Evolutionary conservation across 37 sponge, comb jelly and placozoan genomes (phyloP), one percentile per base, ranked within the genome.

Genomic region (Dysidea cf. avara): DNA sequence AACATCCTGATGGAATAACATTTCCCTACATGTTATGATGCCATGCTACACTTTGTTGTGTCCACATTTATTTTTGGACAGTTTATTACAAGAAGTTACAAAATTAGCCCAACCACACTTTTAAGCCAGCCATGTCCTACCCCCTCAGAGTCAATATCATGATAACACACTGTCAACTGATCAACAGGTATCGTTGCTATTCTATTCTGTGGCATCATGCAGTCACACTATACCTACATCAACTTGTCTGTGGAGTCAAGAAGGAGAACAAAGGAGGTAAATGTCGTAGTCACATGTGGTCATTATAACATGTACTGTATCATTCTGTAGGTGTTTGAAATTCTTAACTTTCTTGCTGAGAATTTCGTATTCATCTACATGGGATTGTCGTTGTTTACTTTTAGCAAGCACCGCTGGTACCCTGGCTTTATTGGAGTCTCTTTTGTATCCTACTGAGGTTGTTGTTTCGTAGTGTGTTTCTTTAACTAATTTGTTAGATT

Each of bases 291-390:
- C 61, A 26, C 29, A 26, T 30, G 66, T 38, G 25, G 66, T 64
- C 5, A 64, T 38, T 32, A 25, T 64, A 7, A 7, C 12, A 69
- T 57, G 25, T 17, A 21, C 6, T 69, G 12, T 35, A 40, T 13
- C 21, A 39, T 85, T 72, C 43, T 75, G 18, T 57, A 87, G 72
- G 54, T 85, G 31, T 96, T 96, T 83, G 97, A 96, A 43, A 70
- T 92, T 3, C 66, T 96, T 30, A 96, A 92, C 75, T 96, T 96
- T 60, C 50, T 96, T 26, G 90, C 97, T 0, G 97, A 96, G 77
- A 96, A 96, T 66, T 96, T 96, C 62, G 83, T 96, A 46, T 96
- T 96, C 60, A 83, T 83, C n/a, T 96, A 96, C 83, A 96, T 96
- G 78, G 97, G 97, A 3, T 73, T 96, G 33, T 86, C 94, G 39